Conservation (phyloP, 2,797 vertebrate genomes). For the Brachyalestes nurse region DNA sequence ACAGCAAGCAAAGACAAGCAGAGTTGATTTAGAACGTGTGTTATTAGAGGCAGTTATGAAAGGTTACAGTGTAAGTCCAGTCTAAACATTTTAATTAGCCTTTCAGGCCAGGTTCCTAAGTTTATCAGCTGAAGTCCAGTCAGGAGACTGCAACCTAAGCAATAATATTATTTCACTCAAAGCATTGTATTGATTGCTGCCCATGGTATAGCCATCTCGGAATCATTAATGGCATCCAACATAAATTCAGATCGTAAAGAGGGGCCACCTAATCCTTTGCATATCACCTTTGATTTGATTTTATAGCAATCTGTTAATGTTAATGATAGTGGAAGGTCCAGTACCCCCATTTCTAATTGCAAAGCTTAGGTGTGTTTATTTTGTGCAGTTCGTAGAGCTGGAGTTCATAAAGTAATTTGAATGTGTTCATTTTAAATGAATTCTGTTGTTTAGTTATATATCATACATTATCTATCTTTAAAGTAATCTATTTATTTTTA, state of each 20-base stretch:
- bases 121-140: slow-evolving; percentile 76
- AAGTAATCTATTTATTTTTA: slow-evolving; percentile 22
- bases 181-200: slow-evolving; percentile 73
- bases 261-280: slow-evolving; percentile 51
- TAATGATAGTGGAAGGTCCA: slow-evolving; percentile 78
- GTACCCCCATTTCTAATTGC: slow-evolving; percentile 71
- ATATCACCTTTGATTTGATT: slow-evolving; percentile 49
- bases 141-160: slow-evolving; percentile 73
- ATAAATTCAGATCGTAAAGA: slow-evolving; percentile 58
- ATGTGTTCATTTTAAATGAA: not conserved
- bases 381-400: not conserved
- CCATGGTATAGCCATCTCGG: slow-evolving; percentile 63
- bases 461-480: slow-evolving; percentile 29
- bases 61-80: slow-evolving; percentile 71
- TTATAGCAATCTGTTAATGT: slow-evolving; percentile 67
- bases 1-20: not conserved
- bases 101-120: slow-evolving; percentile 69
- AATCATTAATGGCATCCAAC: slow-evolving; percentile 66
- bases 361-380: not conserved
- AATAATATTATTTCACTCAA: slow-evolving; percentile 72
- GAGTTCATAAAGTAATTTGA: no score
- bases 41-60: slow-evolving; percentile 70
- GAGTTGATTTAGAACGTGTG: slow-evolving; percentile 59
- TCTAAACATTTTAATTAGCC: slow-evolving; percentile 73
- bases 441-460: slow-evolving; percentile 26